phyloP scores from a whole-genome alignment of 2,113 vertebrate species.

The Furnarius figulus region DNA sequence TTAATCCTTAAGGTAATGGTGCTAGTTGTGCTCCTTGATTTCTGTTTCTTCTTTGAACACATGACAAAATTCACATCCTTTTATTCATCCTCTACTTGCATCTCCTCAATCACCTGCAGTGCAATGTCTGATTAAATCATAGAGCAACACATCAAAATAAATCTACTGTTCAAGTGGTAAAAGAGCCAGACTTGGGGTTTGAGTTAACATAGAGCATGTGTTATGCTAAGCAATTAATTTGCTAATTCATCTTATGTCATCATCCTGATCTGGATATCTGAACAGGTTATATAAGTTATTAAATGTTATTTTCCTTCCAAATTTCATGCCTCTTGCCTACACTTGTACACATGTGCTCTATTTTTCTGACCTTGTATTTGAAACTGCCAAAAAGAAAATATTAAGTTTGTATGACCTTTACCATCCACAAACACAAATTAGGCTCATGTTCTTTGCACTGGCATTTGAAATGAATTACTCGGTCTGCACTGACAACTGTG shows the following conservation, averaged over 20 bases:
- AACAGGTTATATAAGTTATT: background rate
- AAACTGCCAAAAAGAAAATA: background rate
- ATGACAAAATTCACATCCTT: background rate
- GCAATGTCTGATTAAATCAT: background rate
- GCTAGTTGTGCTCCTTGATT: background rate
- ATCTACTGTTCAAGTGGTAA: background rate
- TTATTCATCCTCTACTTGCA: background rate
- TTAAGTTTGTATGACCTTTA: background rate
- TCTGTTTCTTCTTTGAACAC: background rate
- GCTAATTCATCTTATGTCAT: background rate
- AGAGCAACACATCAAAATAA: background rate
- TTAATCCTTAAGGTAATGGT: background rate
- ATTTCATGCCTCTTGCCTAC: background rate
- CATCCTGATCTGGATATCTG: background rate
- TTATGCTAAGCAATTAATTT: background rate
- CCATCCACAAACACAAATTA: background rate
- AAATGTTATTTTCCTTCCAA: background rate
- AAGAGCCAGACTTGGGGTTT: background rate
- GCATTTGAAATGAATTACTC: slow-evolving; percentile 1
- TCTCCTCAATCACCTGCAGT: background rate
- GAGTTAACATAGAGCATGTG: background rate
- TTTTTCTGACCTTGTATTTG: slow-evolving; percentile 1
- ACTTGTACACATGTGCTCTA: background rate
- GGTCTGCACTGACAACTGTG: background rate
- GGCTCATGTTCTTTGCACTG: background rate